Conservation (phyloP, 2,888 invertebrate genomes). For the Glaucopsyche alexis region DNA sequence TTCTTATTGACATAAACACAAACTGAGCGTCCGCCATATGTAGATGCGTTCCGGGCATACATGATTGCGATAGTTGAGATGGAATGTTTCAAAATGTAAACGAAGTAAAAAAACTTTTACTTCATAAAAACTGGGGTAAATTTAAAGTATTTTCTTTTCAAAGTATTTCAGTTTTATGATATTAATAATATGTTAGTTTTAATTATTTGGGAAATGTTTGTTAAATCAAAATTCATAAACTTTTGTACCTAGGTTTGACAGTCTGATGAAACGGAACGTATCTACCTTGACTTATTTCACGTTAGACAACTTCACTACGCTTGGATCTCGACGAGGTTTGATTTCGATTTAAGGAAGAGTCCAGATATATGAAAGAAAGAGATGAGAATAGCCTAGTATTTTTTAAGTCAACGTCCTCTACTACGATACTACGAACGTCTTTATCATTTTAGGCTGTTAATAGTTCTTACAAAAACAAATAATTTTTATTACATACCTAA, state of each 20-base stretch:
- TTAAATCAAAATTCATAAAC: slow-evolving; percentile 32
- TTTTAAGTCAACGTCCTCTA: slow-evolving; percentile 74
- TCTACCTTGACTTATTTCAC: slow-evolving; percentile 57
- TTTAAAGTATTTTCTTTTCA: background rate
- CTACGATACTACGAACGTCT: slow-evolving; percentile 59
- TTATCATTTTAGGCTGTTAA: slow-evolving; percentile 60
- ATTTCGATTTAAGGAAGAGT: slow-evolving; percentile 80
- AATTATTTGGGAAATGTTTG: background rate
- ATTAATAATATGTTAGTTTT: background rate
- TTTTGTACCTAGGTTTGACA: slow-evolving; percentile 28
- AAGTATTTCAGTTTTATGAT: background rate
- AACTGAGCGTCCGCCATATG: slow-evolving; percentile 79
- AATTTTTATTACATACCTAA: background rate
- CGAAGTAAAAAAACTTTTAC: background rate
- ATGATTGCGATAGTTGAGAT: slow-evolving; percentile 36
- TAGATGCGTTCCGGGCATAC: slow-evolving; percentile 70
- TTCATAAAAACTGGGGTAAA: background rate
- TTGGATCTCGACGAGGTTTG: slow-evolving; percentile 77
- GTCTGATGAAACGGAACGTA: slow-evolving; percentile 26
- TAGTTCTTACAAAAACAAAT: slow-evolving; percentile 43
- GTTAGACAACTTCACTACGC: slow-evolving; percentile 60
- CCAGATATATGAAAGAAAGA: slow-evolving; percentile 59
- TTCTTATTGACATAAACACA: slow-evolving; percentile 80
- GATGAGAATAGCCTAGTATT: slow-evolving; percentile 58
- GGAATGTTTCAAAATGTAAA: background rate